Base-by-base conservation (phyloP, 2,797 vertebrate species). In the Fringilla coelebs region DNA sequence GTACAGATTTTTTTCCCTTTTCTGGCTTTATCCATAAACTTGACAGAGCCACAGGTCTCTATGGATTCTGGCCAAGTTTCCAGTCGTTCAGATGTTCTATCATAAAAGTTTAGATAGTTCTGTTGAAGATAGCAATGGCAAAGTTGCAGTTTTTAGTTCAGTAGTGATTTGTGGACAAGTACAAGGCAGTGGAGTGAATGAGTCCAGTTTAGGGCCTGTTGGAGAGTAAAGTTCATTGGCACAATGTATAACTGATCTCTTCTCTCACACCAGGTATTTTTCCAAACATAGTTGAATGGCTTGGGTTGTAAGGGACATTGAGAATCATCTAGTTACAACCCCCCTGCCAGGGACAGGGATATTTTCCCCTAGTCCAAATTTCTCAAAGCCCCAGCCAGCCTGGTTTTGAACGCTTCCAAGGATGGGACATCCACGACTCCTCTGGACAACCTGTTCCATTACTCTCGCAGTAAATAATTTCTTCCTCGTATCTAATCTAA, bases 321-420 rank as follows among this genome's bases (percentile, higher is more conserved):
- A 49, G 32, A n/a, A 63, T 38, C 18, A 26, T 16, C 5, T 22
- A 45, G 17, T n/a, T 49, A 49, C 14, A 63, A 22, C 2, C 3
- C 3, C 2, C 7, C 28, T 51, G 5, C 6, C n/a, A 63, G 17
- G 17, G 24, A 31, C 28, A 57, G 36, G 17, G 28, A 11, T 22
- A n/a, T 6, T 15, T 70, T 26, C 21, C 8, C 20, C 24, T 25
- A 18, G 8, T n/a, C 13, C 28, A 62, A n/a, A 48, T 38, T 63
- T 3, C 29, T 63, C 0, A 0, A 51, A 76, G 17, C 43, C 7
- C 4, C 20, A 63, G 25, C 24, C 24, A 51, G 6, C 11, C 13
- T 18, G 11, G 5, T 28, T 28, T 38, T 38, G 19, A 70, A 25
- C 6, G 38, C 13, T 63, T 62, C 28, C 24, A n/a, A 28, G 10